Percentiles rank a stretch among this genome's conserved stretches.
phyloP scores from a whole-genome alignment of 2,797 vertebrate species.

The Triplophysa bombifrons region DNA sequence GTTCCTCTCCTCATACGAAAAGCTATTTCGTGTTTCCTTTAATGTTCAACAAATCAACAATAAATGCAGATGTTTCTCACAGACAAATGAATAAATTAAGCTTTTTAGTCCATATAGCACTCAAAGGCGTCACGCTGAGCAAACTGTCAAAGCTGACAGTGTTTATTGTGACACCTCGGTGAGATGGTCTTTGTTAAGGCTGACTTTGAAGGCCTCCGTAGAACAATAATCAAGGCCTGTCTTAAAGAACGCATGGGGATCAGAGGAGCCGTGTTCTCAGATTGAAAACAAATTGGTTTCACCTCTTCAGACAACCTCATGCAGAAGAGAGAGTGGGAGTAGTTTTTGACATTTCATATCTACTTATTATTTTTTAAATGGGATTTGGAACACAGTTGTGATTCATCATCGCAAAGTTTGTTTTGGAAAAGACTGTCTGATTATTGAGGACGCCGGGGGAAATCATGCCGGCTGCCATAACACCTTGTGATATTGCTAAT shows the following conservation, averaged over 20 bases:
- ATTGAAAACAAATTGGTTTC: slow-evolving; percentile 76
- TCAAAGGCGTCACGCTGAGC: slow-evolving; percentile 70
- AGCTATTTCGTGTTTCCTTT: neutral
- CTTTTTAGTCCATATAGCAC: slow-evolving; percentile 66
- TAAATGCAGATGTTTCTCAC: slow-evolving; percentile 13
- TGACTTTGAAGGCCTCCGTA: slow-evolving; percentile 71
- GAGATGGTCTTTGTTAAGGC: slow-evolving; percentile 68
- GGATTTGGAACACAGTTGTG: slow-evolving; percentile 51
- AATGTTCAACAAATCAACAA: slow-evolving; percentile 1
- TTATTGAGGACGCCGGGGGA: slow-evolving; percentile 46
- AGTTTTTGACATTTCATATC: slow-evolving; percentile 63
- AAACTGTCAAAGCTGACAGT: slow-evolving; percentile 61
- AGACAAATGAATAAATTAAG: slow-evolving; percentile 5
- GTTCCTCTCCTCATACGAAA: neutral
- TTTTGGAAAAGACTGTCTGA: slow-evolving; percentile 56
- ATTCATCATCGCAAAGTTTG: slow-evolving; percentile 67
- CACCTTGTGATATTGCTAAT: neutral
- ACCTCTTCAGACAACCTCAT: slow-evolving; percentile 64
- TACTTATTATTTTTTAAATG: slow-evolving; percentile 32
- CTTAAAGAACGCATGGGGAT: slow-evolving; percentile 55
- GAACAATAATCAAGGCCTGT: slow-evolving; percentile 72
- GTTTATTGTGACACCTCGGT: slow-evolving; percentile 66
- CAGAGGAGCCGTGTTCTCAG: slow-evolving; percentile 64
- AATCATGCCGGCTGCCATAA: neutral
- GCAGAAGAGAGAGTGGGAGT: slow-evolving; percentile 60